phyloP scores from a whole-genome alignment of 2,888 invertebrate species.

The Abscondita cerata region DNA sequence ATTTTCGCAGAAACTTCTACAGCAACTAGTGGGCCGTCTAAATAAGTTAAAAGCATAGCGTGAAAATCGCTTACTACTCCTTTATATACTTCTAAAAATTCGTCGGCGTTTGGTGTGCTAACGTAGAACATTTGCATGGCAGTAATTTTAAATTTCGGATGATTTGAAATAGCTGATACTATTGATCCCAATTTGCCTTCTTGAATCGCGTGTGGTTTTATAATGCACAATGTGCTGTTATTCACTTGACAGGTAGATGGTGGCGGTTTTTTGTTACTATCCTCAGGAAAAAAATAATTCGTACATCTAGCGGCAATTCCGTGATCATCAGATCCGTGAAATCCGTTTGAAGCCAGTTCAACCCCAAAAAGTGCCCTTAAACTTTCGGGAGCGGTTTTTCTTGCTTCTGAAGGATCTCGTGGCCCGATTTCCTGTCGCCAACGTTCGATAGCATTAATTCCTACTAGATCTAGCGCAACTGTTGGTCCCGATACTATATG shows the following conservation, averaged over 20 bases:
- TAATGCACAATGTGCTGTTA: slow-evolving; percentile 80
- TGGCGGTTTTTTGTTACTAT: slow-evolving; percentile 43
- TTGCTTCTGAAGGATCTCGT: slow-evolving; percentile 66
- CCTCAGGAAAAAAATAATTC: slow-evolving; percentile 68
- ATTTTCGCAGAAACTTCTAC: slow-evolving; percentile 78
- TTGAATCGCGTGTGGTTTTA: slow-evolving; percentile 89
- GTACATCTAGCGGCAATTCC: slow-evolving; percentile 64
- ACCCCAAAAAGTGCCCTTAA: slow-evolving; percentile 72
- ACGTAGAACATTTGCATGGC: slow-evolving; percentile 82
- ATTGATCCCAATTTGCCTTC: slow-evolving; percentile 77
- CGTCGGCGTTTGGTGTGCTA: slow-evolving; percentile 83
- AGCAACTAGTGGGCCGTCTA: slow-evolving; percentile 85
- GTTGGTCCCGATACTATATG: slow-evolving; percentile 73
- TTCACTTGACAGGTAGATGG: slow-evolving; percentile 64
- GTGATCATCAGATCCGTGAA: slow-evolving; percentile 69
- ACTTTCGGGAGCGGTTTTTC: slow-evolving; percentile 61
- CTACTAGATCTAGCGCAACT: slow-evolving; percentile 76
- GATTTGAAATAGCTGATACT: slow-evolving; percentile 72
- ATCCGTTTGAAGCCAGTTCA: slow-evolving; percentile 71
- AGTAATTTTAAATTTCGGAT: slow-evolving; percentile 77
- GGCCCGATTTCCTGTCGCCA: slow-evolving; percentile 70
- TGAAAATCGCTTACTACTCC: slow-evolving; percentile 80
- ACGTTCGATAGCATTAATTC: slow-evolving; percentile 68
- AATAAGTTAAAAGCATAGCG: slow-evolving; percentile 84
- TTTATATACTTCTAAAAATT: slow-evolving; percentile 93